A percentile compares a stretch with the other conserved stretches of the same genome.
Conservation (phyloP, 2,113 vertebrate genomes). For the Desmodus rotundus region DNA sequence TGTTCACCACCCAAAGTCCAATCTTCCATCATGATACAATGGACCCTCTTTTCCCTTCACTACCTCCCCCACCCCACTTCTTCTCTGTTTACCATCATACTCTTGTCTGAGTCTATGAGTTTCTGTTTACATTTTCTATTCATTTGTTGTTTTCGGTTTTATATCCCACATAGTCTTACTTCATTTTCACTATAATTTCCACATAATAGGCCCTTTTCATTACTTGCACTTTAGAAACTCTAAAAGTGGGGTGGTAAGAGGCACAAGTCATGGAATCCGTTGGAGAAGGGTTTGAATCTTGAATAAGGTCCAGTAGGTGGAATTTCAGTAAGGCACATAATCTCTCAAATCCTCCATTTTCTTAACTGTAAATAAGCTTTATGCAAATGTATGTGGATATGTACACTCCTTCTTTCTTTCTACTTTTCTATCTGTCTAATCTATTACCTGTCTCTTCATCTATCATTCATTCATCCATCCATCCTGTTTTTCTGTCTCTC, state of each 20-base stretch:
- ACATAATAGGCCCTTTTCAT: background rate
- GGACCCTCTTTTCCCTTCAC: no score
- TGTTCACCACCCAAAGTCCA: no score
- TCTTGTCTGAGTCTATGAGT: no score
- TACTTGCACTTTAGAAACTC: background rate
- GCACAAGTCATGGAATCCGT: background rate
- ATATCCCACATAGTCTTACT: background rate
- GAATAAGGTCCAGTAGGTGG: background rate
- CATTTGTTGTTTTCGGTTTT: no score
- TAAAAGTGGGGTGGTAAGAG: background rate
- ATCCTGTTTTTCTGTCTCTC: background rate
- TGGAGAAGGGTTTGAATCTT: background rate
- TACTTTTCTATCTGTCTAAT: background rate
- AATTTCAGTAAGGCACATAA: background rate
- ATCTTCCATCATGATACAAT: no score
- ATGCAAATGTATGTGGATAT: background rate
- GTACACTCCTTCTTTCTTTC: background rate
- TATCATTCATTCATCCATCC: background rate
- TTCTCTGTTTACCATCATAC: no score
- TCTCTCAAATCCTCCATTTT: background rate
- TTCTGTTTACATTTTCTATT: no score
- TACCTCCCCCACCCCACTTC: no score
- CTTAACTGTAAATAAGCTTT: background rate
- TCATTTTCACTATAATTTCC: background rate
- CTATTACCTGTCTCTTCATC: no score